A percentile compares a stretch with the other conserved stretches of the same genome.
These are phyloP conservation scores for Thoracochromis brauschi DNA, from an alignment of 2,113 vertebrate genomes.

Conservation along the genomic window DNA sequence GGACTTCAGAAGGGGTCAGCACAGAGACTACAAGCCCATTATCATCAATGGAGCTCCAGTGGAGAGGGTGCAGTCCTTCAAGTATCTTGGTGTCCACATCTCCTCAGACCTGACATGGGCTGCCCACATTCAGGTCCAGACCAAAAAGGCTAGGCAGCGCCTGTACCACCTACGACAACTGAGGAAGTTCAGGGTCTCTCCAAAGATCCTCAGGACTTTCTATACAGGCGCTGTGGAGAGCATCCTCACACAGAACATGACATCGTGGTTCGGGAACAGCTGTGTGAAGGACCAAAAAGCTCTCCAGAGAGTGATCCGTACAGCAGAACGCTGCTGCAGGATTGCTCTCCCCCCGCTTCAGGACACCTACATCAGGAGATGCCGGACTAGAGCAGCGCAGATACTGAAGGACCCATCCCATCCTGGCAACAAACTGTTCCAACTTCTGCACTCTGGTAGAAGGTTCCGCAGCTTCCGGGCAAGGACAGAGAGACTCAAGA, in stretches of 20 bases:
- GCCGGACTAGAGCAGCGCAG: no score
- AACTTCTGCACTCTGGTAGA: no score
- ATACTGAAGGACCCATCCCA: no score
- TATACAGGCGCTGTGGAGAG: neutral
- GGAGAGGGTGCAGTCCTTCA: neutral
- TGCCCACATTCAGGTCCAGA: neutral
- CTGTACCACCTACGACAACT: rapidly evolving
- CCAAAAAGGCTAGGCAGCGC: neutral
- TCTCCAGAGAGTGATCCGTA: neutral
- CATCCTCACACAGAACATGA: neutral
- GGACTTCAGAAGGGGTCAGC: neutral
- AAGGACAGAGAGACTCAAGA: no score
- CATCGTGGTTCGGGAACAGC: no score
- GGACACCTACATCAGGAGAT: no score
- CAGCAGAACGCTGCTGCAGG: neutral
- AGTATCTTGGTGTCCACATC: rapidly evolving
- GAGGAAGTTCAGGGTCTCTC: neutral
- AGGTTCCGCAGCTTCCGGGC: no score
- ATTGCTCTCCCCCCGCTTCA: rapidly evolving
- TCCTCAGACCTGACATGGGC: neutral
- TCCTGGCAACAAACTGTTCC: no score
- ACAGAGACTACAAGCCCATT: neutral
- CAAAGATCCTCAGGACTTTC: rapidly evolving
- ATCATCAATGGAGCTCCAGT: neutral
- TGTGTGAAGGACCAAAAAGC: neutral